Evolutionary conservation across 23 tunicate genomes (phyloP), one percentile per base, ranked within the genome.

Genomic region (Halocynthia aurantium): DNA sequence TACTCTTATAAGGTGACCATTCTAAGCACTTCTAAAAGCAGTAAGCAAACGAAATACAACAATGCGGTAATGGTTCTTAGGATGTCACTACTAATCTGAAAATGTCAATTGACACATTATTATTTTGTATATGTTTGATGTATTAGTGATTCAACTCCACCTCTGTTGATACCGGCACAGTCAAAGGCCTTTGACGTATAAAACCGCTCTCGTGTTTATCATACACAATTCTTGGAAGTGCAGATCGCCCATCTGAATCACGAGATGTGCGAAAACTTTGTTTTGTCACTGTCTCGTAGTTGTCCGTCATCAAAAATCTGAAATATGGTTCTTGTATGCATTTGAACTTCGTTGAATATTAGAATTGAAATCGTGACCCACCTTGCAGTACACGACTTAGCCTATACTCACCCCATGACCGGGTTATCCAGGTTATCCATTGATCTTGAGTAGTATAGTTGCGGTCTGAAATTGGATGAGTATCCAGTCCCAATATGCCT

Each of bases 401-500:
- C 12, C 22, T 18, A 51, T 66, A 54, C 90, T 64, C 50, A 90
- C 97, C 97, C 97, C 89, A 90, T 90, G 51, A 77, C 61, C 4
- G 97, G 97, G 57, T 90, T 90, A 66, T 90, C 97, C 49, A 81
- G 82, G 62, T 90, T 77, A 61, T 90, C 97, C 20, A 82, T 61
- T 6, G 86, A 80, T 62, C 87, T 72, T 40, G 90, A 80, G 50
- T 90, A 90, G 53, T 84, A 90, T 55, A 90, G 83, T 62, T 90
- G 97, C n/a, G 97, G 97, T 71, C 97, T 68, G 63, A 90, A 84
- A 81, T 90, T 90, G 17, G 97, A 90, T 8, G 97, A 62, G 65
- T 90, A 90, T 44, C 97, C 97, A 7, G 90, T 90, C 58, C 90
- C 90, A 57, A 77, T 72, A 60, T 70, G 84, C 10, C 97, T 83